Percentiles rank a stretch among this genome's conserved stretches.
These are phyloP conservation scores for Peromyscus melanophrys DNA, from an alignment of 2,797 vertebrate genomes.

Conservation along the genomic window DNA sequence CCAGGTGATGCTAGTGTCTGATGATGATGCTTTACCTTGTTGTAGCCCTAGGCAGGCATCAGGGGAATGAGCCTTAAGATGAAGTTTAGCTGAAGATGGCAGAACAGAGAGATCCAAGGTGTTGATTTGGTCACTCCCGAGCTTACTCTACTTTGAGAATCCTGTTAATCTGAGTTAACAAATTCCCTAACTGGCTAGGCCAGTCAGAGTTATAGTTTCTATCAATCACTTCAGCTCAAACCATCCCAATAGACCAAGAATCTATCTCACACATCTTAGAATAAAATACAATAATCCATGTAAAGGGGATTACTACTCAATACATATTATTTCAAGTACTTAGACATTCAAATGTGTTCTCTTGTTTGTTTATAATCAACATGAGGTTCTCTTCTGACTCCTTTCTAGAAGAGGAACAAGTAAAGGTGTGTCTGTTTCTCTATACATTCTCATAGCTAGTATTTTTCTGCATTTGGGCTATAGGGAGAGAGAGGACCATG, in stretches of 20 bases:
- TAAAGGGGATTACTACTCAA: constrained; percentile 5
- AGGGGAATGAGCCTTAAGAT: constrained; percentile 20
- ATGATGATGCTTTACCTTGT: neutral
- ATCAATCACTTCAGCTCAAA: constrained; percentile 65
- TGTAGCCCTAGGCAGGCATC: neutral
- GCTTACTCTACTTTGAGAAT: neutral
- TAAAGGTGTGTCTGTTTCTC: constrained; percentile 26
- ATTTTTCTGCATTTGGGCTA: constrained; percentile 37
- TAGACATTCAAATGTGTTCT: neutral
- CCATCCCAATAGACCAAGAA: constrained; percentile 1
- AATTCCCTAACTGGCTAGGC: constrained; percentile 11
- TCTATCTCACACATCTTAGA: constrained; percentile 44
- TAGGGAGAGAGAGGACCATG: neutral
- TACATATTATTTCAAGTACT: constrained; percentile 46
- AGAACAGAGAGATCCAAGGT: constrained; percentile 35
- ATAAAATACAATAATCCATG: constrained; percentile 59
- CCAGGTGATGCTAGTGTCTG: neutral
- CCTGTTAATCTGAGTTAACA: constrained; percentile 59
- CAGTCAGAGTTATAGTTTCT: constrained; percentile 49
- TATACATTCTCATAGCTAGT: neutral
- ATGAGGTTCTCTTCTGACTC: constrained; percentile 7
- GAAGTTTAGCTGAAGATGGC: constrained; percentile 23
- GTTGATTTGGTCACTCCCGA: constrained; percentile 12
- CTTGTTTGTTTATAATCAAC: constrained; percentile 6
- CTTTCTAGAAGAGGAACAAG: constrained; percentile 5